Base-by-base conservation (phyloP, 1,140 invertebrate genomes). In the Drosophila serrata region DNA sequence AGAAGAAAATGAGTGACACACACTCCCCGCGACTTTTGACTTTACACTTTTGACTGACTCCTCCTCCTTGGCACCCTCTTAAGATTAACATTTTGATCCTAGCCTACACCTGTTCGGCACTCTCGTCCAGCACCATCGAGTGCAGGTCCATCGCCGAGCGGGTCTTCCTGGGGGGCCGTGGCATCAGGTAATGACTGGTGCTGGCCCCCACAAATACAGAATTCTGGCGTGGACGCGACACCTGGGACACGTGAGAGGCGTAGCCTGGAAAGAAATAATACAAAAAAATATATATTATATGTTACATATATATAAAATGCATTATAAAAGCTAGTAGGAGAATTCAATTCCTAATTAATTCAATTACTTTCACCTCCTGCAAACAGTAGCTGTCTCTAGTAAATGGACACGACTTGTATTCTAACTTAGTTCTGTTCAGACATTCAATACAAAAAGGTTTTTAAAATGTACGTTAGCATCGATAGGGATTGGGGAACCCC, bases 71-170 rank as follows among this genome's bases (percentile, higher is more conserved):
- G 63, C 63, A 42, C 6, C 19, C 42, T 11, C 24, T 22, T 4
- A 11, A 17, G 19, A 7, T 37, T 11, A 17, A 13, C 9, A 29
- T 12, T 5, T 13, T 4, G 13, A 24, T 35, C 12, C 31, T 6
- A 43, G 33, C 27, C 51, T 87, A 91, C 35, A 92, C 81, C 78
- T 84, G 79, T 56, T 91, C 82, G 69, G 92, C 86, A 40, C 84
- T 93, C 67, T 95, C 94, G 27, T 94, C 94, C 13, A 95, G 87
- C 2, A 96, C 94, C 40, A 97, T 93, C 6, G 96, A 96, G 81
- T 97, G 96, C 8, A 97, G 94, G 91, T 98, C 96, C 67, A 97
- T 95, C 0, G 96, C 97, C n/a, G 96, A 97, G 75, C 97, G 96
- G 2, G 95, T 95, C 68, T 96, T 95, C 4, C 97, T 93, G 0